Base-by-base conservation (phyloP, 2,113 vertebrate genomes). In the Polypterus senegalus region DNA sequence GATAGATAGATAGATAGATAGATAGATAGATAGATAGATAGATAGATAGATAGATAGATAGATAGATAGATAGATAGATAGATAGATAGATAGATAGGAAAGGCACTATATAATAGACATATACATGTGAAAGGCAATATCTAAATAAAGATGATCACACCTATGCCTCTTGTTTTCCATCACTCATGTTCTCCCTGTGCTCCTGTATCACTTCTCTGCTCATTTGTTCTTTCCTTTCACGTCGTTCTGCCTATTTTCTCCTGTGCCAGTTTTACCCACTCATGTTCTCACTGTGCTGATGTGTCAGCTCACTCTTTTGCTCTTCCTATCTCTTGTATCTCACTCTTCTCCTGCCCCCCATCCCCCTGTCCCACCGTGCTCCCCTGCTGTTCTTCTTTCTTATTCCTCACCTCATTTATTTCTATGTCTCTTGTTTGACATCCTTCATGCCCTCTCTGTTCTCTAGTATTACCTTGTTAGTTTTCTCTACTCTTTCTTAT, bases 341-440 rank as follows among this genome's bases (percentile, higher is more conserved):
- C 67, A 59, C 63, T 69, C 74, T 73, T 73, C 57, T 68, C 65
- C 73, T 78, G 66, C 44, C 54, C 68, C 67, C 75, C 67, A 67
- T 69, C 69, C 48, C 63, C 70, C 73, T 71, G 56, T 63, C 63
- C 67, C 74, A 78, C 73, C 73, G 74, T 45, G 3, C 3, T 10
- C 4, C 51, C 10, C 51, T 74, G 27, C 27, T 27, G 27, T 27
- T 27, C 27, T n/a, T n/a, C n/a, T 27, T 27, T 27, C 27, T 27
- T 27, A 27, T 27, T 27, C 2, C 27, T 2, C 27, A 27, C 27
- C 27, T 27, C 27, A 27, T 27, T 27, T 27, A 27, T 2, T 27
- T 27, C 27, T 27, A 2, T 27, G 27, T 27, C 2, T 27, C 27
- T 27, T 27, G 27, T 27, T 27, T 27, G 27, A 27, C 27, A 27